Evolutionary conservation across 1,140 invertebrate species (phyloP).

Genomic region (Pissodes strobi): DNA sequence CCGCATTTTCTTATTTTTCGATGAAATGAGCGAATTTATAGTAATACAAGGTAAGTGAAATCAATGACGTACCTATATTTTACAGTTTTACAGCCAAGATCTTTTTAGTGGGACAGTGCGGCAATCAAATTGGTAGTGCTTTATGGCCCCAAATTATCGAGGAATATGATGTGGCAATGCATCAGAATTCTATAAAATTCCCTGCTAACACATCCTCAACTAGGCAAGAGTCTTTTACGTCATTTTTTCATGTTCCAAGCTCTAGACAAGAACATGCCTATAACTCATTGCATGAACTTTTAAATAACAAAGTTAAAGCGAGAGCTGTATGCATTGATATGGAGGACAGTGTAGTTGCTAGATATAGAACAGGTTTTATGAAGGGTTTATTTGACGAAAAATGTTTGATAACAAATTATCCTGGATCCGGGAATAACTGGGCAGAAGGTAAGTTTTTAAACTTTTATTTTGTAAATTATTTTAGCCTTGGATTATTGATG

Average conservation of each 20-base stretch:
- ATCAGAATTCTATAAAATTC: slow-evolving; percentile 47
- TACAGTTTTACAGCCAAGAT: too few relatives aligned
- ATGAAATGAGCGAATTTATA: slow-evolving; percentile 58
- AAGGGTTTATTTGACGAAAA: slow-evolving; percentile 66
- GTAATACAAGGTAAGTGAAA: slow-evolving; percentile 54
- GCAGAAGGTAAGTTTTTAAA: slow-evolving; percentile 60
- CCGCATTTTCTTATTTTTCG: too few relatives aligned
- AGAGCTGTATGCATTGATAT: slow-evolving; percentile 70
- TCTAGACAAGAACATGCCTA: slow-evolving; percentile 48
- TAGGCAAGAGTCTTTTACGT: slow-evolving; percentile 59
- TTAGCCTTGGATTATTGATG: too few relatives aligned
- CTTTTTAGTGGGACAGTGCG: slow-evolving; percentile 71
- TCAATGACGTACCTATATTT: too few relatives aligned
- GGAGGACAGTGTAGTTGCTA: slow-evolving; percentile 72
- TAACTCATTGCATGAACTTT: slow-evolving; percentile 58
- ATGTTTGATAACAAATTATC: slow-evolving; percentile 68
- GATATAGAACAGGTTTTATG: slow-evolving; percentile 63
- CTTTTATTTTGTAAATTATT: too few relatives aligned
- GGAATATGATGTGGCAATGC: slow-evolving; percentile 63
- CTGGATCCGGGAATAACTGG: slow-evolving; percentile 77
- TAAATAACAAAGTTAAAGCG: slow-evolving; percentile 63
- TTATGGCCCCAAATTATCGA: slow-evolving; percentile 72
- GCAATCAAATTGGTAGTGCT: slow-evolving; percentile 73
- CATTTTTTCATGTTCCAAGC: slow-evolving; percentile 63
- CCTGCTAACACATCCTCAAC: slow-evolving; percentile 2